These are phyloP conservation scores for Melanophora roralis DNA, from an alignment of 2,888 invertebrate species.

Conservation along the genomic window DNA sequence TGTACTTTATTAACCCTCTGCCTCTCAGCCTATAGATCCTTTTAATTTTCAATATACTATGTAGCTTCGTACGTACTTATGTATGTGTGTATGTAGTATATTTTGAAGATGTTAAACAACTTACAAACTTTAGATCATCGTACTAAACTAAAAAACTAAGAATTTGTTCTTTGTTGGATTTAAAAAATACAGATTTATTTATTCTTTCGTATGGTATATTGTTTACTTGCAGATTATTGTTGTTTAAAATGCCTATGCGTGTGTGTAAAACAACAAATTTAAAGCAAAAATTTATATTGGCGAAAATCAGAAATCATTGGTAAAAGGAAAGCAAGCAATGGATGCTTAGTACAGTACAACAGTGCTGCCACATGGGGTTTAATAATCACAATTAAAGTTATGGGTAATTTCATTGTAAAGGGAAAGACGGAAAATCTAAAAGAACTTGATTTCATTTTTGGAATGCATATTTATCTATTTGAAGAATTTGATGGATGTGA, in stretches of 20 bases:
- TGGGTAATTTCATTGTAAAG: too few species aligned
- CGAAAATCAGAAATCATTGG: slow-evolving; percentile 38
- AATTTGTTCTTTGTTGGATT: slow-evolving; percentile 25
- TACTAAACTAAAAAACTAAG: background rate
- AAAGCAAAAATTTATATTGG: slow-evolving; percentile 31
- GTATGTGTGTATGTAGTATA: background rate
- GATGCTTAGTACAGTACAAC: background rate
- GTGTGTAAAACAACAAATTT: slow-evolving; percentile 34
- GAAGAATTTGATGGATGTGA: too few species aligned
- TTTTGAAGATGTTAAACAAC: slow-evolving; percentile 40
- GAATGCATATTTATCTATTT: too few species aligned
- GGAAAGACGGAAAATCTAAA: too few species aligned
- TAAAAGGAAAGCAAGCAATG: background rate
- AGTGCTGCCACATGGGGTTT: slow-evolving; percentile 9
- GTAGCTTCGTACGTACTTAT: background rate
- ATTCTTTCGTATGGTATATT: slow-evolving; percentile 35
- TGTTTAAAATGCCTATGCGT: slow-evolving; percentile 15
- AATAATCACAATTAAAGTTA: too few species aligned
- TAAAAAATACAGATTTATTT: slow-evolving; percentile 41
- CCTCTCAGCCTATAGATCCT: background rate
- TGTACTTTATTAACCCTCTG: background rate
- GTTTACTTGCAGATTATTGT: slow-evolving; percentile 47
- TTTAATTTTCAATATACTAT: background rate
- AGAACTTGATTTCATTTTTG: too few species aligned
- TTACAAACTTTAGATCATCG: slow-evolving; percentile 19